Percentiles rank a stretch among this genome's conserved stretches.
Conservation (phyloP, 1,140 invertebrate species). For the Eriocheir sinensis region DNA sequence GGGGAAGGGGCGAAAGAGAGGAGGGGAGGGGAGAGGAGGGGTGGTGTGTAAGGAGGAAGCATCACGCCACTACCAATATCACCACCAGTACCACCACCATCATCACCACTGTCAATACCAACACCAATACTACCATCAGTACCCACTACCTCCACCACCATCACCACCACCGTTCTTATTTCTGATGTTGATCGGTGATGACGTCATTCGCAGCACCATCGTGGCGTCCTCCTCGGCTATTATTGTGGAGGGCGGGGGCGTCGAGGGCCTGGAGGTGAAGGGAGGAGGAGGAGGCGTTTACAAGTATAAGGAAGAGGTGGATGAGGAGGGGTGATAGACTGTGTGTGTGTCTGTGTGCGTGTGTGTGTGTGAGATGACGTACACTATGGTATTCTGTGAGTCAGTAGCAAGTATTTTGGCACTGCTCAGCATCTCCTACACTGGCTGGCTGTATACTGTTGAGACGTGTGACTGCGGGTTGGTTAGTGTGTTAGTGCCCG, state of each 20-base stretch:
- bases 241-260: slow-evolving; percentile 7
- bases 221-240: neutral
- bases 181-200: slow-evolving; percentile 2
- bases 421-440: neutral
- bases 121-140: too few relatives aligned
- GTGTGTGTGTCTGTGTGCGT: too few relatives aligned
- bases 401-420: slow-evolving; percentile 8
- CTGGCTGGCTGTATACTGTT: neutral
- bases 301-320: neutral
- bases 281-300: neutral
- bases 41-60: too few relatives aligned
- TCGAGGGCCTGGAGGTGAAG: too few relatives aligned
- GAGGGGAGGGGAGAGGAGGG: neutral
- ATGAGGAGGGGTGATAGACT: neutral
- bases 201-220: slow-evolving; percentile 7
- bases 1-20: neutral
- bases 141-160: too few relatives aligned
- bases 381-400: neutral
- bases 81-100: too few relatives aligned
- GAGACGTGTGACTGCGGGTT: neutral
- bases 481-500: neutral
- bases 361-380: too few relatives aligned
- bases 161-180: neutral
- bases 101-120: neutral
- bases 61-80: too few relatives aligned